A percentile compares a stretch with the other conserved stretches of the same genome.
phyloP scores from a whole-genome alignment of 2,888 invertebrate species.

The Noctua janthina region DNA sequence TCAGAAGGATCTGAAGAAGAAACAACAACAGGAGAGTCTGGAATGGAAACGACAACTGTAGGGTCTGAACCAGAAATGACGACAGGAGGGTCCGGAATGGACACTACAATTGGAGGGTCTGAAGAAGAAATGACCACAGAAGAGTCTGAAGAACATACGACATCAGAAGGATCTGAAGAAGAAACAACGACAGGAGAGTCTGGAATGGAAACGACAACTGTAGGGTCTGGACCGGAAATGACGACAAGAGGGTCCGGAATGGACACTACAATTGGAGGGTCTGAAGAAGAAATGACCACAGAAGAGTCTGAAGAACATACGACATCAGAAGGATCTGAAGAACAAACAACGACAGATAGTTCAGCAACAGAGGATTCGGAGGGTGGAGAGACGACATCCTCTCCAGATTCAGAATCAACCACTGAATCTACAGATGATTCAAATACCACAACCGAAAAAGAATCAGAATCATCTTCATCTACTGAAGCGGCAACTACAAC shows the following conservation, averaged over 20 bases:
- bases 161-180: no score
- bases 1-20: no score
- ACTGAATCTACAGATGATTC: not conserved
- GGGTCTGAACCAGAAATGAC: no score
- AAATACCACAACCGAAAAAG: not conserved
- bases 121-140: no score
- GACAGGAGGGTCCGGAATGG: no score
- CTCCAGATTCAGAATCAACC: not conserved
- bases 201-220: not conserved
- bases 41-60: not conserved
- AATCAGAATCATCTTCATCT: not conserved
- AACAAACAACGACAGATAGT: not conserved
- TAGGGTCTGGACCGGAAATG: no score
- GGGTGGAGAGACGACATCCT: no score
- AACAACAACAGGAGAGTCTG: not conserved
- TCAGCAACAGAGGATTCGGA: no score
- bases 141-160: no score
- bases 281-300: not conserved
- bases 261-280: no score
- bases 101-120: no score
- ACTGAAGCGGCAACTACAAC: no score
- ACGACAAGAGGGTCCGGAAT: not conserved
- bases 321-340: not conserved
- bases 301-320: not conserved
- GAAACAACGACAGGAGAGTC: not conserved